Conservation (phyloP, 2,797 vertebrate genomes). For the Cryptoprocta ferox region DNA sequence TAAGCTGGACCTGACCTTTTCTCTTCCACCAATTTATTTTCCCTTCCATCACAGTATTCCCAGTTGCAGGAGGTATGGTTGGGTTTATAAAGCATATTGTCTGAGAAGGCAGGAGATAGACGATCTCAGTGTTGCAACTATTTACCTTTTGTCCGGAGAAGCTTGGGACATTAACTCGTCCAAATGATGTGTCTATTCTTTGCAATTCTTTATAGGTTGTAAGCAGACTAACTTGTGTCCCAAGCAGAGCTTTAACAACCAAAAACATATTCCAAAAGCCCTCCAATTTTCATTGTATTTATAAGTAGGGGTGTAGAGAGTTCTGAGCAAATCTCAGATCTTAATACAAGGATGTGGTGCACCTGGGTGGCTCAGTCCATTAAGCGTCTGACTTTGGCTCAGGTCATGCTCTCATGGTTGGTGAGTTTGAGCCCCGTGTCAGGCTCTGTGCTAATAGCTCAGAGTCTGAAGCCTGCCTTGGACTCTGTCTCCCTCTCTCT, state of each 20-base stretch:
- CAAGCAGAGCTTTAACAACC: not conserved
- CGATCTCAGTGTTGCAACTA: not conserved
- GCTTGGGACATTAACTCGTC: constrained; percentile 47
- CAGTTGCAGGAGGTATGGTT: constrained; percentile 27
- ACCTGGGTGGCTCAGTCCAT: too few species aligned
- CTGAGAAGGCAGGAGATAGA: constrained; percentile 12
- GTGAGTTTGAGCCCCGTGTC: too few species aligned
- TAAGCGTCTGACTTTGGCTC: too few species aligned
- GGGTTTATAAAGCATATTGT: constrained; percentile 37
- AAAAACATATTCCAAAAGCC: not conserved
- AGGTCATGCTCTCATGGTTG: too few species aligned
- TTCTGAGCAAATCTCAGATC: constrained; percentile 33
- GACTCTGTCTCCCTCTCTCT: too few species aligned
- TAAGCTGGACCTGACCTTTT: constrained; percentile 35
- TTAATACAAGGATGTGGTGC: constrained; percentile 5
- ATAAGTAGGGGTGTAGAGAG: not conserved
- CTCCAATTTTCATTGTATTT: constrained; percentile 18
- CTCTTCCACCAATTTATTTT: constrained; percentile 33
- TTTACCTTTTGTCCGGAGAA: constrained; percentile 34
- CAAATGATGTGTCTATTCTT: constrained; percentile 52
- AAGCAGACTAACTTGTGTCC: constrained; percentile 27
- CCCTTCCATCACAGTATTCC: constrained; percentile 12
- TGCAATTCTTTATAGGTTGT: constrained; percentile 4
- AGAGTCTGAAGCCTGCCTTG: too few species aligned
- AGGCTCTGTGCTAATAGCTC: too few species aligned